Base-by-base conservation (phyloP, 2,113 vertebrate species). In the Trichechus manatus region DNA sequence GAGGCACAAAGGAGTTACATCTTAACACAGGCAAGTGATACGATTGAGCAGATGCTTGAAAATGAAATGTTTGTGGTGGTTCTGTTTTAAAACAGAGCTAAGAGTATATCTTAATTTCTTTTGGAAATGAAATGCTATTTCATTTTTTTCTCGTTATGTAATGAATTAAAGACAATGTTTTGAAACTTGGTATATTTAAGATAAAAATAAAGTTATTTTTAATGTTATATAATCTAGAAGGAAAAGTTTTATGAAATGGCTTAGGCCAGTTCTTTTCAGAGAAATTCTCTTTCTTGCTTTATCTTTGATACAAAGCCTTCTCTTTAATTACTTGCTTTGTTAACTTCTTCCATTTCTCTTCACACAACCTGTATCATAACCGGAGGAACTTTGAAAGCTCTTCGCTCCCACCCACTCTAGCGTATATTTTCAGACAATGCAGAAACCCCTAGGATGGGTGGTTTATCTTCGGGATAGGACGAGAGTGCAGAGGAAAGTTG, bases 1-100 rank as follows among this genome's bases (percentile, higher is more conserved):
- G 99, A 99, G 99, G 99, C 99, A 47, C 98, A 99, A 98, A 99
- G 99, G 98, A 99, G 97, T 50, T 99, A 99, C 96, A 99, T 99
- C 98, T 98, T 99, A 98, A 99, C 99, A 97, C 99, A 99, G 99
- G 99, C 99, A 98, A 98, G 99, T 98, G 75, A 31, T 96, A 36
- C 39, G 25, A n/a, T 88, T 33, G 20, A 82, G 23, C 80, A 59
- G 2, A 47, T 89, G 56, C 0, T 29, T 81, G 50, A n/a, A 81
- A 22, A 25, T 29, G 79, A n/a, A 80, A 22, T 64, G 81, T 53
- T 86, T 78, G 14, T 88, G 39, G 59, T 87, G 39, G 59, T 87
- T 64, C 75, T 87, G 31, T 61, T 91, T 64, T 42, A 86, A 89
- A 90, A 79, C 33, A 64, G 15, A 85, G 44, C 72, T 64, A 31